Evolutionary conservation across 1,140 invertebrate species (phyloP).

Genomic region (Gerris buenoi): DNA sequence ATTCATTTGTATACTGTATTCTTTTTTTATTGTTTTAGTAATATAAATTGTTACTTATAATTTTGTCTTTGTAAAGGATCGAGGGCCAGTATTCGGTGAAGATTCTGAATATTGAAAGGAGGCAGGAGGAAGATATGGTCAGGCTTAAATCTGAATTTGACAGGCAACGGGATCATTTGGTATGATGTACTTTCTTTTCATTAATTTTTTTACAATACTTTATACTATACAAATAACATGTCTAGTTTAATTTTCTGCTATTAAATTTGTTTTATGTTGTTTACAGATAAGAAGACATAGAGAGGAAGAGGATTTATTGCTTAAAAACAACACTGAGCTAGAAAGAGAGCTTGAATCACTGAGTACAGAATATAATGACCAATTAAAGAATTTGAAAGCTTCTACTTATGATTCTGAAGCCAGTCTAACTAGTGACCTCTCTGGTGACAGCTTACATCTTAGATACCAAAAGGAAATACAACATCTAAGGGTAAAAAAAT

Average conservation of each 20-base stretch:
- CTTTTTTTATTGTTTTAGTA: too few species aligned
- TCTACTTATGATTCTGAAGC: conserved; percentile 41
- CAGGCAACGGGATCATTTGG: conserved; percentile 30
- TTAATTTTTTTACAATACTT: too few species aligned
- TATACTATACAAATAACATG: too few species aligned
- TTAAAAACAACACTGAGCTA: conserved; percentile 45
- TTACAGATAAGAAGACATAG: conserved; percentile 30
- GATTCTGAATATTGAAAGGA: conserved; percentile 26
- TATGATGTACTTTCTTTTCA: conserved; percentile 3
- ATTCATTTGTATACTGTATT: too few species aligned
- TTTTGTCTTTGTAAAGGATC: too few species aligned
- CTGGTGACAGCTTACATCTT: conserved; percentile 50
- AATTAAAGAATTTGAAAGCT: conserved; percentile 52
- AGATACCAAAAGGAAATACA: conserved; percentile 74
- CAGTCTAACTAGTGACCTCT: conserved; percentile 33
- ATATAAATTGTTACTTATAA: too few species aligned
- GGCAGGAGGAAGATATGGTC: conserved; percentile 29
- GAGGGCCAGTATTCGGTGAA: conserved; percentile 13
- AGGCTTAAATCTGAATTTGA: conserved; percentile 34
- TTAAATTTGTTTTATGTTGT: conserved; percentile 3
- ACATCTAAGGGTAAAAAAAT: conserved; percentile 53
- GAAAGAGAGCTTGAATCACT: conserved; percentile 50
- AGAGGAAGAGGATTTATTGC: conserved; percentile 32
- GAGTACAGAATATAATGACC: conserved; percentile 59
- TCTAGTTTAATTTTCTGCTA: too few species aligned